Evolutionary conservation across 2,797 vertebrate genomes (phyloP), one percentile per base, ranked within the genome.

Genomic region (Pseudotriccus pelzelni): DNA sequence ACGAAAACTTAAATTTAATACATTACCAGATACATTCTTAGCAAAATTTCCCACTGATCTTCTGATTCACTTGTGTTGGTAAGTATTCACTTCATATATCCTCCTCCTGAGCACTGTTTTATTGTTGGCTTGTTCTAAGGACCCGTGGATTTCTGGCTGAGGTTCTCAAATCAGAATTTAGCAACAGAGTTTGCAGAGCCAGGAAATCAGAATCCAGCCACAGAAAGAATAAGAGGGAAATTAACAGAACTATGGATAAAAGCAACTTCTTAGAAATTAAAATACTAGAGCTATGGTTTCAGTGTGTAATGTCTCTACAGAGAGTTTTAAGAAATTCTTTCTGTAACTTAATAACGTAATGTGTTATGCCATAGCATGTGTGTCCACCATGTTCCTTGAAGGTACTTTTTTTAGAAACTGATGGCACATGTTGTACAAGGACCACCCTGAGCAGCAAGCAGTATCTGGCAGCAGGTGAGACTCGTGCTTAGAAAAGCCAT

Each of bases 401-500:
- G 56, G 32, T 50, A 24, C 23, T 93, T 83, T 95, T 93, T 97
- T 92, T 89, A 90, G 84, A 80, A 85, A 64, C 25, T 11, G 43
- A 18, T 72, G 75, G 85, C 58, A 93, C 85, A 84, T 49, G 34
- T 46, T 94, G 82, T 87, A 93, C 93, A 72, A 89, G 66, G 78
- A 91, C 84, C 89, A 87, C 85, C 62, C 70, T 49, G 70, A 93
- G 77, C 67, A 94, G 74, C 52, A 79, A 81, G 87, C 20, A 84
- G 23, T 69, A 95, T 50, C 67, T 96, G 92, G 93, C 95, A 96
- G 92, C 87, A 93, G 87, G 94, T 95, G 76, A 94, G 66, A 55
- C 62, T 93, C 52, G n/a, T 39, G 84, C 73, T 89, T 78, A 43
- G 83, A 69, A 81, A 86, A 75, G 39, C 87, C 95, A 94, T 96